A percentile compares a stretch with the other conserved stretches of the same genome.
These are phyloP conservation scores for Gallinago jamesoni DNA, from an alignment of 2,113 vertebrate species.

Conservation along the genomic window DNA sequence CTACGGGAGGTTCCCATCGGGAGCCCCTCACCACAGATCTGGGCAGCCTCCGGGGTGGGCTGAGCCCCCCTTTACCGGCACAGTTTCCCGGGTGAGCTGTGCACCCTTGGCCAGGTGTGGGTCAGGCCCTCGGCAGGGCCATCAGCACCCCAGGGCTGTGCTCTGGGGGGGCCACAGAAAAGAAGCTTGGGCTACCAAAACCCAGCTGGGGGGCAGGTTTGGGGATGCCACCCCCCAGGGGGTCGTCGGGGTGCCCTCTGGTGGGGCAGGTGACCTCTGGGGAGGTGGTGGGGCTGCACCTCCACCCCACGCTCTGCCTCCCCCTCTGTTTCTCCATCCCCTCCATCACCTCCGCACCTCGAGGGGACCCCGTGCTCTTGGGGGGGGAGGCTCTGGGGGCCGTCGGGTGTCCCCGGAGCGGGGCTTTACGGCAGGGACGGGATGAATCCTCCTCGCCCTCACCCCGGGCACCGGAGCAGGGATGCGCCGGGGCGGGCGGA, in stretches of 20 bases:
- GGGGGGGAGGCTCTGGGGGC: background rate
- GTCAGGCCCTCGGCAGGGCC: background rate
- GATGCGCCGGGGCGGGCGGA: background rate
- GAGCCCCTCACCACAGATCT: background rate
- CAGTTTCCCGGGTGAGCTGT: background rate
- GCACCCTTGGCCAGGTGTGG: accelerated
- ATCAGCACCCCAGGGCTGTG: background rate
- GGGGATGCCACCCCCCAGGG: background rate
- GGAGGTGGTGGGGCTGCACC: background rate
- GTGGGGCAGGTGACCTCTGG: background rate
- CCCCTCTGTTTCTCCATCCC: background rate
- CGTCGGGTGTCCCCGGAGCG: background rate
- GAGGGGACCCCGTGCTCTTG: background rate
- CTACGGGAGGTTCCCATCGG: accelerated
- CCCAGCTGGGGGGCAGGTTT: background rate
- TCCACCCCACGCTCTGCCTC: background rate
- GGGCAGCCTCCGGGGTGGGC: background rate
- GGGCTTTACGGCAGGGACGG: background rate
- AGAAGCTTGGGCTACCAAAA: background rate
- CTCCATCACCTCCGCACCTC: background rate
- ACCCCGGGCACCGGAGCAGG: background rate
- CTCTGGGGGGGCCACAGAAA: background rate
- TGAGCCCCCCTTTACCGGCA: background rate
- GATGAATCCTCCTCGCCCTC: background rate
- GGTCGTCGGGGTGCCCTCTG: background rate